These are phyloP conservation scores for Philantomba maxwellii DNA, from an alignment of 2,113 vertebrate species.

Conservation along the genomic window DNA sequence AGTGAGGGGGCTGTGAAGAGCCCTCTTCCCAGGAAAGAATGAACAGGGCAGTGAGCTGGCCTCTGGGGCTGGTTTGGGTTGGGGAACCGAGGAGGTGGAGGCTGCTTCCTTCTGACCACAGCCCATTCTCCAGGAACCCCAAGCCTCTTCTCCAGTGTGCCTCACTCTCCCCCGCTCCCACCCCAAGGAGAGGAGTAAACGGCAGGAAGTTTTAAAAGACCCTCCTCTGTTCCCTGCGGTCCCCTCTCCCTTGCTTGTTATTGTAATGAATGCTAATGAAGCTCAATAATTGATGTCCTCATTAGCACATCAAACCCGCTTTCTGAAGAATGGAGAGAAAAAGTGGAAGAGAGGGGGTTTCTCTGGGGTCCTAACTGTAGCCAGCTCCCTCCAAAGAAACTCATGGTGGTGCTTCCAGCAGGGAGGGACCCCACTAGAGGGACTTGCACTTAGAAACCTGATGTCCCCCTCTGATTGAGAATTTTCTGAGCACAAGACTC, in stretches of 20 bases:
- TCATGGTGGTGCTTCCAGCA: neutral
- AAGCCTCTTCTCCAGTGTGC: neutral
- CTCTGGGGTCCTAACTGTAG: neutral
- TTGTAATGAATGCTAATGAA: conserved; percentile 52
- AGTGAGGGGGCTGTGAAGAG: neutral
- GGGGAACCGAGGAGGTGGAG: neutral
- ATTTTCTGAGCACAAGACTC: neutral
- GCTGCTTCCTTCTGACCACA: neutral
- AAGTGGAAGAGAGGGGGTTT: neutral
- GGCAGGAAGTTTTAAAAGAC: conserved; percentile 28
- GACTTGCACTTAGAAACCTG: neutral
- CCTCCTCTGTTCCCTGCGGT: neutral
- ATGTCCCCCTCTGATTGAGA: neutral
- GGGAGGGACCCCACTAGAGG: neutral
- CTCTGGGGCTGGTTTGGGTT: too few species aligned
- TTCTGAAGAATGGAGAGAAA: neutral
- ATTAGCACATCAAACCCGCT: conserved; percentile 66
- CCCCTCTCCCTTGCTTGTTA: neutral
- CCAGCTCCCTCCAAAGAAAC: neutral
- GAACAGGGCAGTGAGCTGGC: neutral
- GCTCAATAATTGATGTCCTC: conserved; percentile 60
- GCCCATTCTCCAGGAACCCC: neutral
- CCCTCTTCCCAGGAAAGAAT: neutral
- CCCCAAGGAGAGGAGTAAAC: neutral
- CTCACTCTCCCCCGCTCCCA: neutral